A percentile compares a stretch with the other conserved stretches of the same genome.
phyloP scores from a whole-genome alignment of 2,888 invertebrate genomes.

The Pteria penguin region DNA sequence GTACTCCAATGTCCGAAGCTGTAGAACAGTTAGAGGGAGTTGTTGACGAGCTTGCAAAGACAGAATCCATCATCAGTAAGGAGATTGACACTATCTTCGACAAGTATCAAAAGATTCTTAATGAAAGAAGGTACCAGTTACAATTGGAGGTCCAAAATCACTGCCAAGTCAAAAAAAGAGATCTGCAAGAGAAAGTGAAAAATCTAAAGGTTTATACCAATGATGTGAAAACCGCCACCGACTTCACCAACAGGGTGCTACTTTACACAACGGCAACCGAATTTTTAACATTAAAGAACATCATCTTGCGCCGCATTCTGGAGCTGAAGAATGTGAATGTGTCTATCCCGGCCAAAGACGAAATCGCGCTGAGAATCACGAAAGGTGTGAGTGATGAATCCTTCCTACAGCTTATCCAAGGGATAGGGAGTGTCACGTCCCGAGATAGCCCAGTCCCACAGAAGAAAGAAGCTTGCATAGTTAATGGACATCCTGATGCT shows the following conservation, averaged over 20 bases:
- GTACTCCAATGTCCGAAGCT: slow-evolving; percentile 53
- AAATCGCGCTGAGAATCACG: slow-evolving; percentile 47
- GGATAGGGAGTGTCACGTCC: slow-evolving; percentile 44
- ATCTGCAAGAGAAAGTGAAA: slow-evolving; percentile 40
- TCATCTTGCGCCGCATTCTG: slow-evolving; percentile 48
- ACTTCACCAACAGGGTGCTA: slow-evolving; percentile 57
- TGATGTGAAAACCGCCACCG: slow-evolving; percentile 55
- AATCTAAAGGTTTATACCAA: slow-evolving; percentile 45
- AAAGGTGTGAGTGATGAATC: slow-evolving; percentile 45
- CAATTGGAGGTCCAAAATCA: slow-evolving; percentile 55
- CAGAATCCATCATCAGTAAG: slow-evolving; percentile 41
- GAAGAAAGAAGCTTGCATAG: slow-evolving; percentile 15
- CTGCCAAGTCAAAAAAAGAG: slow-evolving; percentile 46
- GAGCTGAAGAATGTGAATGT: slow-evolving; percentile 43
- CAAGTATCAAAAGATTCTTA: slow-evolving; percentile 43
- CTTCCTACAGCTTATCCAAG: slow-evolving; percentile 47
- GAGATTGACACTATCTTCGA: slow-evolving; percentile 57
- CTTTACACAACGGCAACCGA: slow-evolving; percentile 60
- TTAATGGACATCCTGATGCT: background rate
- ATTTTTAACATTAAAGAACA: slow-evolving; percentile 52
- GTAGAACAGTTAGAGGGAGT: slow-evolving; percentile 50
- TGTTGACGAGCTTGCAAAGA: slow-evolving; percentile 42
- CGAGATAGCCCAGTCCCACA: slow-evolving; percentile 15
- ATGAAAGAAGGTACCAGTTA: slow-evolving; percentile 50
- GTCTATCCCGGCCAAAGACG: slow-evolving; percentile 34